Base-by-base conservation (phyloP, 2,797 vertebrate species). In the Onychomys torridus region DNA sequence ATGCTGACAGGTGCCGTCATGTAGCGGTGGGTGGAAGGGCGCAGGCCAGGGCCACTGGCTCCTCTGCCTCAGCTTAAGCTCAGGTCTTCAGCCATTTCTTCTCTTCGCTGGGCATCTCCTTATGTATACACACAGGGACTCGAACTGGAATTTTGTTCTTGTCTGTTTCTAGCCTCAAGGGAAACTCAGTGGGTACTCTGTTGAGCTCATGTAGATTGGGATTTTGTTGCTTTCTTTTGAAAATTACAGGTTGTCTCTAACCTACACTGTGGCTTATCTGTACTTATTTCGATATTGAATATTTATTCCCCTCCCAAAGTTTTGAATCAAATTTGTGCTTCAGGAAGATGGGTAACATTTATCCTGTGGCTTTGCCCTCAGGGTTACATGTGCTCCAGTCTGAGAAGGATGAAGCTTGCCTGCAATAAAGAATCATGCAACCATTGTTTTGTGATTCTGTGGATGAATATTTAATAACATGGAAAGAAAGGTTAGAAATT, bases 331-430 rank as follows among this genome's bases (percentile, higher is more conserved):
- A 91, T 95, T 89, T 94, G 69, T 75, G 83, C 89, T 90, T 92
- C 94, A 61, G 93, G 92, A 90, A 87, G 91, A 93, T 79, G 37
- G 43, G 78, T 90, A 93, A 93, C 93, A 95, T 91, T 94, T 95
- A 96, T 71, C 96, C 89, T 63, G 69, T 92, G 90, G 92, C 93
- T 97, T 67, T 97, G 92, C 95, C 97, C 95, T 96, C 89, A 71
- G 95, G 96, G 92, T 65, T 95, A 95, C 83, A 90, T 0, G 32
- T 4, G 61, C 91, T 90, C 89, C 71, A 89, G 92, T 77, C 89
- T 88, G 90, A 86, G 89, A 93, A 95, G 90, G 67, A 77, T 5
- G 67, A 63, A 83, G 89, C 23, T 27, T 89, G 75, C 79, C 63
- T 63, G 89, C 86, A 91, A 93, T 84, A 84, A 88, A 89, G 55